Evolutionary conservation across 2,888 invertebrate species (phyloP).

Genomic region (Parascotia fuliginaria): DNA sequence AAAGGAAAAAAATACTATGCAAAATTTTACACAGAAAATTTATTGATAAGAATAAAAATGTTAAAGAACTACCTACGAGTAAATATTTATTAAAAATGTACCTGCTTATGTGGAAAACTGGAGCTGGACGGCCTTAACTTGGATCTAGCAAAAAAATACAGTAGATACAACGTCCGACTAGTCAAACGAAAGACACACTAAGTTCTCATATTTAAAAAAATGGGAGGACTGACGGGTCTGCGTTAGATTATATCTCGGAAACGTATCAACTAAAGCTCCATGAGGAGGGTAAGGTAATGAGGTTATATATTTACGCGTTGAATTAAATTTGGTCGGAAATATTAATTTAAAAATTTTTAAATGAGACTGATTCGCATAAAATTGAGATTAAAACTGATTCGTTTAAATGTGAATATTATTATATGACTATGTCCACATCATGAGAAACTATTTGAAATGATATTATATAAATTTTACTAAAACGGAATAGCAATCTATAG

Average conservation of each 20-base stretch:
- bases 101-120: no score
- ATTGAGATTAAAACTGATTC: conserved; percentile 3
- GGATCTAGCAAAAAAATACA: conserved; percentile 44
- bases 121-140: no score
- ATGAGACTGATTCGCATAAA: conserved; percentile 47
- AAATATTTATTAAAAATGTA: no score
- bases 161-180: conserved; percentile 29
- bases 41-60: no score
- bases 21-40: no score
- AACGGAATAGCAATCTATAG: no score
- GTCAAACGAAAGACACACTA: conserved; percentile 34
- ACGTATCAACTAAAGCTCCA: conserved; percentile 64
- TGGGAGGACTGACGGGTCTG: conserved; percentile 52
- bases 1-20: no score
- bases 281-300: conserved; percentile 74
- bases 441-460: no score
- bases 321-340: conserved; percentile 57
- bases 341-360: conserved; percentile 55
- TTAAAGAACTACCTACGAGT: no score
- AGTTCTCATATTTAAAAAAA: conserved; percentile 55
- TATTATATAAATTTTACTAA: no score
- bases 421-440: no score
- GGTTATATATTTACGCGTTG: conserved; percentile 65
- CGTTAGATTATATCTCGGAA: conserved; percentile 64
- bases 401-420: no score